phyloP scores from a whole-genome alignment of 1,140 invertebrate genomes.

The Eciton burchellii region DNA sequence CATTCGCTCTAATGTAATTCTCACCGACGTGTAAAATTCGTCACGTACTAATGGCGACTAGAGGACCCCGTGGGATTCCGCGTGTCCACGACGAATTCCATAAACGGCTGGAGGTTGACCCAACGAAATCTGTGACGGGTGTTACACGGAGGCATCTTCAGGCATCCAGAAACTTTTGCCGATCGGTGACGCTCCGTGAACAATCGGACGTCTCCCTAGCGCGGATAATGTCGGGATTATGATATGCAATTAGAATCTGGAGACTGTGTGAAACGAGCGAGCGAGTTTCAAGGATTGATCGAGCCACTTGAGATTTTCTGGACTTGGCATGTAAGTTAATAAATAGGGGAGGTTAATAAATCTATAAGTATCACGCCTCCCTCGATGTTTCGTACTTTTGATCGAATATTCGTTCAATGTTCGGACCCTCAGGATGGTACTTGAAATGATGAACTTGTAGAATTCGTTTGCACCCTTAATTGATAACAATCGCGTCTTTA shows the following conservation, averaged over 20 bases:
- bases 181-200: background rate
- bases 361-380: background rate
- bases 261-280: background rate
- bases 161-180: background rate
- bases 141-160: constrained; percentile 1
- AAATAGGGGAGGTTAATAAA: background rate
- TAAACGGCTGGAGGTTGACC: constrained; percentile 7
- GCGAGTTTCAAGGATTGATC: background rate
- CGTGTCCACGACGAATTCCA: constrained; percentile 49
- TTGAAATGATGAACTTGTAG: background rate
- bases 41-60: constrained; percentile 69
- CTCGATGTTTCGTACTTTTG: background rate
- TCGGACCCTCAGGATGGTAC: too few relatives aligned
- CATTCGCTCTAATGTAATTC: constrained; percentile 75
- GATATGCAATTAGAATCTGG: background rate
- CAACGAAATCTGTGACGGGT: constrained; percentile 11
- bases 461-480: background rate
- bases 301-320: background rate
- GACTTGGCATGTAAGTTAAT: background rate
- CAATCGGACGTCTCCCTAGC: background rate
- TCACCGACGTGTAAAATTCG: constrained; percentile 75
- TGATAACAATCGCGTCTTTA: background rate
- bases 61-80: constrained; percentile 36
- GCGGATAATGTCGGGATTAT: background rate
- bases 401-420: background rate